Evolutionary conservation across 2,888 invertebrate genomes (phyloP).

Genomic region (Trachelus tabidus): DNA sequence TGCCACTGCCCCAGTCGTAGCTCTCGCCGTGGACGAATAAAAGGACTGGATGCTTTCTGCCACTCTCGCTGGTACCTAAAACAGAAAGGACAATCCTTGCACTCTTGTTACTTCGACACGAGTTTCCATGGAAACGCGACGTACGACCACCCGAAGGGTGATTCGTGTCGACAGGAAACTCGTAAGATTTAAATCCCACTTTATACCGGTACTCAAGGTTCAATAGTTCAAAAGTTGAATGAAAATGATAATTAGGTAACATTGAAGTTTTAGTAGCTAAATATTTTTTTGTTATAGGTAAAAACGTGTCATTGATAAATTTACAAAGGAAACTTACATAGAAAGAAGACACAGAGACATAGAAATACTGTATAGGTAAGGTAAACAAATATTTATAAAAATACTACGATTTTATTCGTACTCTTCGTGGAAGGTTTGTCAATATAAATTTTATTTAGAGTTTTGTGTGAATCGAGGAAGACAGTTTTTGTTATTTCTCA

Average conservation of each 20-base stretch:
- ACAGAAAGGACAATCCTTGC: slow-evolving; percentile 20
- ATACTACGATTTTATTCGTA: too few species aligned
- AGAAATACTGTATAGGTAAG: background rate
- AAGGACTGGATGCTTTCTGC: slow-evolving; percentile 76
- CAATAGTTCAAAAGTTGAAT: background rate
- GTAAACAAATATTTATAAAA: background rate
- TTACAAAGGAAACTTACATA: background rate
- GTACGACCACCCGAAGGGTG: background rate
- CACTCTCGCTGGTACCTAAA: slow-evolving; percentile 54
- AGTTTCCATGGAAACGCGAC: background rate
- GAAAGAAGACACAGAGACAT: too few species aligned
- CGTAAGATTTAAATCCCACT: background rate
- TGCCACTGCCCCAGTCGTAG: slow-evolving; percentile 91
- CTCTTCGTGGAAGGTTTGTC: too few species aligned
- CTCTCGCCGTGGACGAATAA: slow-evolving; percentile 87
- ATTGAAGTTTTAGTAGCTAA: background rate
- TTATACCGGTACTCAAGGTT: background rate
- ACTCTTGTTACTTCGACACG: background rate
- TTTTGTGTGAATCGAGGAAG: too few species aligned
- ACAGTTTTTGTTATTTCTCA: background rate
- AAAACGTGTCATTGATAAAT: background rate
- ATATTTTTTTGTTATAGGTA: background rate
- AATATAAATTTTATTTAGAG: too few species aligned
- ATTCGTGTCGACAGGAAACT: background rate
- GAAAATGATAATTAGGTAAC: background rate